Base-by-base conservation (phyloP, 1,140 invertebrate species). In the Drosophila parabipectinata region DNA sequence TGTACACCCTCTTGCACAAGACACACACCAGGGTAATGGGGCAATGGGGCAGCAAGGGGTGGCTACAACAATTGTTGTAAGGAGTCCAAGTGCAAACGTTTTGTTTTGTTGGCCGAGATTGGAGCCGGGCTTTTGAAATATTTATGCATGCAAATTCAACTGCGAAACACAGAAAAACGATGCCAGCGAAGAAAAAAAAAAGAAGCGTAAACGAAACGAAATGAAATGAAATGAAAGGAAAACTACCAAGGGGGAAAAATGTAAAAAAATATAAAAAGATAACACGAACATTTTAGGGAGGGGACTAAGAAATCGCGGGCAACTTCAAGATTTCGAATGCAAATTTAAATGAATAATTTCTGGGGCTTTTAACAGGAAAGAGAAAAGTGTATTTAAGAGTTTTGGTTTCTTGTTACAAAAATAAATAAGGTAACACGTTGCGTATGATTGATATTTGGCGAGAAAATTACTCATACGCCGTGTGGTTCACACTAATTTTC, bases 111-210 rank as follows among this genome's bases (percentile, higher is more conserved):
- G 63, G 51, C 52, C 51, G 63, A 69, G 66, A 69, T 69, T 69
- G 66, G 63, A 69, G 63, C 66, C 26, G 51, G 45, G 55, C 59
- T 83, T 79, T 58, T 79, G 57, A 79, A 82, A 82, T 83, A 82
- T 82, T 82, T 82, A 79, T 79, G 79, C 79, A 82, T 82, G 79
- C 79, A 83, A 82, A 82, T 83, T 69, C 63, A 73, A 45, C 55
- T 58, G 54, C 54, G 68, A 77, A 64, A 30, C 51, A 37, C n/a
- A 55, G 2, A 15, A 51, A 45, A 64, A 30, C 52, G 54, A 63
- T 37, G 54, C 45, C 28, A 59, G 26, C 26, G 26, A 28, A 21
- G 69, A 54, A 26, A 21, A 74, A 54, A 26, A 59, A 68, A 67
- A 32, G 8, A 30, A 39, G 21, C 21, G 21, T 21, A 21, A 21